Evolutionary conservation across 2,888 invertebrate genomes (phyloP).

Genomic region (Andrena chrysosceles): DNA sequence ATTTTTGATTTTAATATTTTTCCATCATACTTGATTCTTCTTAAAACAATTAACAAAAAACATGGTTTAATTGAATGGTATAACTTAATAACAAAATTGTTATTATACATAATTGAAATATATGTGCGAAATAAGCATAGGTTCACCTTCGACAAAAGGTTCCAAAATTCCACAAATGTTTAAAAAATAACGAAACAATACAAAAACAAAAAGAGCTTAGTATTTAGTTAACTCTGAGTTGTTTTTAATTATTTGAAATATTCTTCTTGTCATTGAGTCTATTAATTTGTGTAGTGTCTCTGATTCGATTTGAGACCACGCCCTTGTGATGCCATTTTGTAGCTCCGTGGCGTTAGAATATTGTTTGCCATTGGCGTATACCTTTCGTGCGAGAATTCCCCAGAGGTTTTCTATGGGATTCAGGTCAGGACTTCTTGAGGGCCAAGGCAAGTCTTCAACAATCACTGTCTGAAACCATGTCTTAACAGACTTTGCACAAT

Average conservation of each 20-base stretch:
- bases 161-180: not conserved
- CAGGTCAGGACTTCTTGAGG: conserved; percentile 9
- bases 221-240: not conserved
- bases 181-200: not conserved
- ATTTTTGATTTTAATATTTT: too few species aligned
- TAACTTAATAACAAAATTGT: too few species aligned
- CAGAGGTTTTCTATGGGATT: conserved; percentile 4
- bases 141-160: too few species aligned
- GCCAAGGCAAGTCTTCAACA: not conserved
- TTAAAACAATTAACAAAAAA: too few species aligned
- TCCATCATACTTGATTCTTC: too few species aligned
- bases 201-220: not conserved
- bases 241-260: not conserved
- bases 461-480: conserved; percentile 10
- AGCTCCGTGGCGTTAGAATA: conserved; percentile 10
- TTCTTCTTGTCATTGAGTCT: not conserved
- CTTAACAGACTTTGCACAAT: conserved; percentile 1
- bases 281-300: not conserved
- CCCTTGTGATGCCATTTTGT: conserved; percentile 12
- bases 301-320: conserved; percentile 14
- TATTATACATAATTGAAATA: too few species aligned
- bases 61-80: too few species aligned
- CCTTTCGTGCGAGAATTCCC: not conserved
- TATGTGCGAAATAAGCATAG: too few species aligned
- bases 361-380: conserved; percentile 5